Evolutionary conservation across 2,797 vertebrate species (phyloP).

Genomic region (Trachops cirrhosus): DNA sequence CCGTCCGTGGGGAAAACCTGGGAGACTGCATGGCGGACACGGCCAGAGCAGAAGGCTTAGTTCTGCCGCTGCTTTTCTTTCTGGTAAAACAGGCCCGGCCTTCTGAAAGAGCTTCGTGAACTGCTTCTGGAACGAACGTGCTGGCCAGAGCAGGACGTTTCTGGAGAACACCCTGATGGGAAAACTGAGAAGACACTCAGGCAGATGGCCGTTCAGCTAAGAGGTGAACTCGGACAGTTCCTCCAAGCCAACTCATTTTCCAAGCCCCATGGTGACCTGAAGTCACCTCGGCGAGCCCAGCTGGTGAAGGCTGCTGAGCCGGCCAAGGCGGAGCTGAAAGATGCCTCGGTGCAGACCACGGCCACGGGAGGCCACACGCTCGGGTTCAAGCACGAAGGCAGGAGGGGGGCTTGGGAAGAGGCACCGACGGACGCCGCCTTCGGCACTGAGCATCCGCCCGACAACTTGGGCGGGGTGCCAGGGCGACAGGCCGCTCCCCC

Average conservation of each 20-base stretch:
- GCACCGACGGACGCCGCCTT: slow-evolving; percentile 31
- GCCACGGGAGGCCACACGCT: slow-evolving; percentile 54
- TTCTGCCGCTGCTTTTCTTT: slow-evolving; percentile 69
- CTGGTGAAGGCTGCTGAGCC: slow-evolving; percentile 71
- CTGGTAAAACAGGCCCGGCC: slow-evolving; percentile 78
- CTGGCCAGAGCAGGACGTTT: slow-evolving; percentile 77
- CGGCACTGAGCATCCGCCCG: slow-evolving; percentile 54
- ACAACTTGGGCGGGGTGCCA: slow-evolving; percentile 9
- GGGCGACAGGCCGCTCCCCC: slow-evolving; percentile 47
- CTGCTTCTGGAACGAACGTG: slow-evolving; percentile 74
- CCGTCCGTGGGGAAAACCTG: background rate
- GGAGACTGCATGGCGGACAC: background rate
- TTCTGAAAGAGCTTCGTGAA: slow-evolving; percentile 77
- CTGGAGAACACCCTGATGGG: slow-evolving; percentile 82
- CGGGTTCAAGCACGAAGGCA: slow-evolving; percentile 55
- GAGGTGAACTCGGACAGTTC: slow-evolving; percentile 79
- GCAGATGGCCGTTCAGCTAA: slow-evolving; percentile 83
- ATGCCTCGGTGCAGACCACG: slow-evolving; percentile 77
- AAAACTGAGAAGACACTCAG: slow-evolving; percentile 84
- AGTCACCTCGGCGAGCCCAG: slow-evolving; percentile 63
- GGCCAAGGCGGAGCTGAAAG: slow-evolving; percentile 78
- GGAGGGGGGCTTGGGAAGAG: slow-evolving; percentile 64
- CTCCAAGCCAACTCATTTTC: slow-evolving; percentile 79
- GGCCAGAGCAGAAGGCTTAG: slow-evolving; percentile 78
- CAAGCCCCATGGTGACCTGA: slow-evolving; percentile 79